Conservation (phyloP, 2,113 vertebrate species). For the Rhinichthys klamathensis region DNA sequence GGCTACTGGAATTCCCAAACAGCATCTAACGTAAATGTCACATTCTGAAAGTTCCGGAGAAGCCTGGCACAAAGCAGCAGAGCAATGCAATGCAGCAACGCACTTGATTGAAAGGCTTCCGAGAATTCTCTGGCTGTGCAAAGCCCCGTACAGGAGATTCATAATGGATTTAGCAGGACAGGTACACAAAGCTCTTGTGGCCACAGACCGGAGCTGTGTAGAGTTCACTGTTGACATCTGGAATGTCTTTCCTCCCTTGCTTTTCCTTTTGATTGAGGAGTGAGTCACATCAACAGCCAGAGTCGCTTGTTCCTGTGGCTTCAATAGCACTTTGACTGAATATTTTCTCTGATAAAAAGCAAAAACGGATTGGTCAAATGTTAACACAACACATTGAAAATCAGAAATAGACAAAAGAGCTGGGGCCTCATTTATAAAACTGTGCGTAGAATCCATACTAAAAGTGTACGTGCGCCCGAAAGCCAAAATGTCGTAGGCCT, state of each 20-base stretch:
- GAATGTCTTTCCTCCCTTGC: conserved; percentile 74
- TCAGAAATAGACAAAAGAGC: not conserved
- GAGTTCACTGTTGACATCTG: conserved; percentile 83
- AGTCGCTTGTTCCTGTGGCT: conserved; percentile 24
- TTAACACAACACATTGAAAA: not conserved
- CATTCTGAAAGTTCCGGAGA: conserved; percentile 45
- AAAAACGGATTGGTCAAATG: not conserved
- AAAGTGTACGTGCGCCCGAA: no score
- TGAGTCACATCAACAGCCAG: conserved; percentile 62
- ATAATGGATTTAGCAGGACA: conserved; percentile 81
- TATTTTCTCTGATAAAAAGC: conserved; percentile 7
- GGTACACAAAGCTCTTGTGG: conserved; percentile 78
- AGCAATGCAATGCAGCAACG: conserved; percentile 17
- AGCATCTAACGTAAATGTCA: conserved; percentile 48
- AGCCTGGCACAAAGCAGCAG: conserved; percentile 45
- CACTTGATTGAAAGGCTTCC: conserved; percentile 73
- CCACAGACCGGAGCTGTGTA: conserved; percentile 74
- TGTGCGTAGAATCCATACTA: no score
- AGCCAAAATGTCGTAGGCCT: no score
- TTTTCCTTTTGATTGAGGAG: conserved; percentile 66
- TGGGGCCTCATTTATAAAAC: no score
- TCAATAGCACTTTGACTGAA: conserved; percentile 18
- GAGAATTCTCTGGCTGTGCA: conserved; percentile 74
- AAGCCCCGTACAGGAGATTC: conserved; percentile 62
- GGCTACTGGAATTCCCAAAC: conserved; percentile 40